Conservation (phyloP, 2,797 vertebrate genomes). For the Xenops minutus region DNA sequence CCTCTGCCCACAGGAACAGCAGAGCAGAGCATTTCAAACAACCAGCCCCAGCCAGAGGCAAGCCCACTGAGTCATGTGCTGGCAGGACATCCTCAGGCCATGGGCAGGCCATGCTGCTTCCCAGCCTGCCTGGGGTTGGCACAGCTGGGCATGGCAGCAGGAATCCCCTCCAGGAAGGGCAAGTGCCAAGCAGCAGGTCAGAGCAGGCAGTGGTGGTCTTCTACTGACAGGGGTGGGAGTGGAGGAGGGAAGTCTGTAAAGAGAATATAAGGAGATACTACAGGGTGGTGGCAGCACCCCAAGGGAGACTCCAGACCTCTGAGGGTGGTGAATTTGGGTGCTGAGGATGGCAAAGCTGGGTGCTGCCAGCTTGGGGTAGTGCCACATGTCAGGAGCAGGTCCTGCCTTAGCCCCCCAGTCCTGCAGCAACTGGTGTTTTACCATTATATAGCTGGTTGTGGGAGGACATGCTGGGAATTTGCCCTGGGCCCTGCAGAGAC, state of each 20-base stretch:
- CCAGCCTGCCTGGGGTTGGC: neutral
- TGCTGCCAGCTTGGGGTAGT: neutral
- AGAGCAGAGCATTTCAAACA: constrained; percentile 1
- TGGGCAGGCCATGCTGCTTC: neutral
- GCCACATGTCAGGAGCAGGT: neutral
- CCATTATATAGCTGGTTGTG: neutral
- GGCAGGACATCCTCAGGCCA: neutral
- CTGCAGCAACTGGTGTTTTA: neutral
- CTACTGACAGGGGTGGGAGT: neutral
- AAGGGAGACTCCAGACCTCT: neutral
- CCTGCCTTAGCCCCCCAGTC: neutral
- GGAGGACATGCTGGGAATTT: neutral
- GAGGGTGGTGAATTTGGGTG: neutral
- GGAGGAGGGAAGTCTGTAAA: neutral
- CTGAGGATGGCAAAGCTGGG: neutral
- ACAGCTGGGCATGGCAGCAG: neutral
- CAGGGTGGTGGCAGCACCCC: neutral
- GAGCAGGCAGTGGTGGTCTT: neutral
- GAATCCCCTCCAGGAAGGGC: neutral
- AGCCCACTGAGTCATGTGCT: neutral
- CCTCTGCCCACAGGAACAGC: neutral
- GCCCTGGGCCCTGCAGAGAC: neutral
- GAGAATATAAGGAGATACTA: fast-evolving
- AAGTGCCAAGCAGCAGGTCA: neutral
- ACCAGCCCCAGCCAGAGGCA: neutral